Percentiles rank a stretch among this genome's conserved stretches.
Evolutionary conservation across 1,140 invertebrate species (phyloP).

Genomic region (Lerema accius): DNA sequence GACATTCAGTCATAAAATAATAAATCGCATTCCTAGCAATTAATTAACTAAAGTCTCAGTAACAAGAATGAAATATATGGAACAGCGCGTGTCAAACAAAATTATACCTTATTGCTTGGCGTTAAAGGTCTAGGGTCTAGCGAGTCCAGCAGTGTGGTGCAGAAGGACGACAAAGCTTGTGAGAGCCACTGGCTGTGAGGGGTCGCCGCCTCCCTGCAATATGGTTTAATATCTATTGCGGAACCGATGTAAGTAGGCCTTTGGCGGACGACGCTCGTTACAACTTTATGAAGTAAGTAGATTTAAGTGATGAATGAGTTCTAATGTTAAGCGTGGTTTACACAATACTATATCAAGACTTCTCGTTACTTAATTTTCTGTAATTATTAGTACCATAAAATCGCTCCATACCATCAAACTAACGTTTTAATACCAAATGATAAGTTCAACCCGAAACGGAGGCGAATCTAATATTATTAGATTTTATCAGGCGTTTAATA

Average conservation of each 20-base stretch:
- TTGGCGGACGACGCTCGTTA: not conserved
- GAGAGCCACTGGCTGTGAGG: constrained; percentile 90
- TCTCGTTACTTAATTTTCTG: too few species aligned
- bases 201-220: constrained; percentile 84
- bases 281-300: not conserved
- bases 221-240: constrained; percentile 26
- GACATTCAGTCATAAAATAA: too few species aligned
- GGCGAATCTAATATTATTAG: not conserved
- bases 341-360: not conserved
- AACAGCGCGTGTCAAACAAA: constrained; percentile 12
- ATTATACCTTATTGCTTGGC: constrained; percentile 64
- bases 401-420: too few species aligned
- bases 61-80: not conserved
- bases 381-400: too few species aligned
- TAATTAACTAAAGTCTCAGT: too few species aligned
- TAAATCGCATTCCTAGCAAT: too few species aligned
- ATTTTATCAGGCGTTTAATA: too few species aligned
- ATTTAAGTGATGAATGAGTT: not conserved
- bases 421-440: too few species aligned
- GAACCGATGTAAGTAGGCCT: constrained; percentile 5
- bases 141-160: constrained; percentile 85
- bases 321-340: not conserved
- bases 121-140: constrained; percentile 80
- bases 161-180: constrained; percentile 87
- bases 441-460: too few species aligned